Percentiles rank a stretch among this genome's conserved stretches.
Evolutionary conservation across 37 sponge, comb jelly and placozoan genomes (phyloP).

Genomic region (Oopsacas minuta): DNA sequence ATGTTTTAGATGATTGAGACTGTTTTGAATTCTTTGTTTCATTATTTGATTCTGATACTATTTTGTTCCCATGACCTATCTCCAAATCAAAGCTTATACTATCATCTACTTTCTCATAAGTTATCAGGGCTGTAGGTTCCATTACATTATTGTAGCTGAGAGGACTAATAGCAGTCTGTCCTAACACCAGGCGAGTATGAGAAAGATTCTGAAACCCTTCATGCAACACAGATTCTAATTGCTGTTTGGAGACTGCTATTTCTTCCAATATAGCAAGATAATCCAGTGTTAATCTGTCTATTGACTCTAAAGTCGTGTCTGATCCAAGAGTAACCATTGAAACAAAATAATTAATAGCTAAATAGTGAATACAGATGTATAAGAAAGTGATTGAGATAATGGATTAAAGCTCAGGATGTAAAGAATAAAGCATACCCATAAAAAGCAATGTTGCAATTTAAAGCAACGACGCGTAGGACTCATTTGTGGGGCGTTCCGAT

Average conservation of each 20-base stretch:
- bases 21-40: background rate
- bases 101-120: background rate
- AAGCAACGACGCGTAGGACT: too few species aligned
- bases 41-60: background rate
- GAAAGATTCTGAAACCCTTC: background rate
- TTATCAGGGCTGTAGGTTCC: background rate
- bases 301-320: too few species aligned
- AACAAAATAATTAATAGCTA: too few species aligned
- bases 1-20: background rate
- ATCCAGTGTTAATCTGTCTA: background rate
- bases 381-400: too few species aligned
- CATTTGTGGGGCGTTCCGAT: too few species aligned
- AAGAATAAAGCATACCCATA: too few species aligned
- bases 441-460: too few species aligned
- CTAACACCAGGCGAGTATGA: background rate
- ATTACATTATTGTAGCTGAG: constrained; percentile 6
- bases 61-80: background rate
- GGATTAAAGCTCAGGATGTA: too few species aligned
- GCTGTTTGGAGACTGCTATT: background rate
- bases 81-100: background rate
- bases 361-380: too few species aligned
- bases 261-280: background rate
- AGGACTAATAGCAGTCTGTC: constrained; percentile 2
- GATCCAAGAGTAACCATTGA: too few species aligned
- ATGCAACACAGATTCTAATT: background rate